Evolutionary conservation across 2,888 invertebrate species (phyloP).

Genomic region (Unio pictorum): DNA sequence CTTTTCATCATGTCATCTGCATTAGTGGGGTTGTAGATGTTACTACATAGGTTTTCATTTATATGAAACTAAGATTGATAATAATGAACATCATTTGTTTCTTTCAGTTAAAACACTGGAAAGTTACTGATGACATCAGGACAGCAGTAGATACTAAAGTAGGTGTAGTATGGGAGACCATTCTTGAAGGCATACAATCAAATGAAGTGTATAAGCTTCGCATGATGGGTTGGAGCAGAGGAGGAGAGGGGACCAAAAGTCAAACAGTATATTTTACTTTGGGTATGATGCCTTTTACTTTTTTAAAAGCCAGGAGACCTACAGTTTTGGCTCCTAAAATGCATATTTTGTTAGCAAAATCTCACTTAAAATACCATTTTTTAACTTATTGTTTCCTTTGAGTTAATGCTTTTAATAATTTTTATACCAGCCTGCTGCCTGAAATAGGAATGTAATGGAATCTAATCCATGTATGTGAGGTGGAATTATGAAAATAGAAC

Average conservation of each 20-base stretch:
- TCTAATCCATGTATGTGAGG: too few species aligned
- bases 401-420: too few species aligned
- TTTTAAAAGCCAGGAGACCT: too few species aligned
- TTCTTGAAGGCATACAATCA: slow-evolving; percentile 81
- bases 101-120: slow-evolving; percentile 89
- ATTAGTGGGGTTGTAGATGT: neutral
- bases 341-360: too few species aligned
- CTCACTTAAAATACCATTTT: too few species aligned
- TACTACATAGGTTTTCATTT: neutral
- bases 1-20: too few species aligned
- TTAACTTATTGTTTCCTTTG: too few species aligned
- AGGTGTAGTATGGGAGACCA: slow-evolving; percentile 80
- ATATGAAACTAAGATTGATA: slow-evolving; percentile 5
- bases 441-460: too few species aligned
- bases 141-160: slow-evolving; percentile 87
- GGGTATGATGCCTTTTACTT: too few species aligned
- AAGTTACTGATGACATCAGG: slow-evolving; percentile 93
- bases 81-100: slow-evolving; percentile 3
- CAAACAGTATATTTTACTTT: slow-evolving; percentile 84
- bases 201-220: slow-evolving; percentile 91
- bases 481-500: too few species aligned
- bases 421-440: too few species aligned
- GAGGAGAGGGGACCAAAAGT: slow-evolving; percentile 97
- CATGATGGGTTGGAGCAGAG: slow-evolving; percentile 92
- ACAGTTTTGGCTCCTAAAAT: too few species aligned